Evolutionary conservation across 2,888 invertebrate genomes (phyloP).

Genomic region (Heteromurus nitidus): DNA sequence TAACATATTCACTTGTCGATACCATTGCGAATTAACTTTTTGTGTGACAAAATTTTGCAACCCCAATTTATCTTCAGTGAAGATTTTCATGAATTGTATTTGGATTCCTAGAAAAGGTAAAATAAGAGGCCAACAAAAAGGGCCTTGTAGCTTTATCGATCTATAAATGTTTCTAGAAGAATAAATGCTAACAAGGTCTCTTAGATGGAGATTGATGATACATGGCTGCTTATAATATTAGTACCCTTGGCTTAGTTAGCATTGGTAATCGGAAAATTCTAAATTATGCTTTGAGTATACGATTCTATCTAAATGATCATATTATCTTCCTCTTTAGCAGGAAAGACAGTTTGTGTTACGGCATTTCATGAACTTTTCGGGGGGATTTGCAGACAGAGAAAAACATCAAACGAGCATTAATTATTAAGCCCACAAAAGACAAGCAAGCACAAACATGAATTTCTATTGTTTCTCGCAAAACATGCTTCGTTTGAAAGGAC

Average conservation of each 20-base stretch:
- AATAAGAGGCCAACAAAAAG: too few species aligned
- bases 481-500: background rate
- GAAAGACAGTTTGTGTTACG: constrained; percentile 1
- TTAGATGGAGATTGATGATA: constrained; percentile 44
- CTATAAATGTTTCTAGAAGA: too few species aligned
- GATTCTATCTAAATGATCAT: background rate
- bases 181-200: background rate
- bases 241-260: background rate
- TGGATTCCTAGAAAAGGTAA: too few species aligned
- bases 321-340: background rate
- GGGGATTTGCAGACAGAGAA: constrained; percentile 18
- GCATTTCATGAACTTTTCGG: constrained; percentile 1
- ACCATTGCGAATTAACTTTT: too few species aligned
- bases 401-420: constrained; percentile 50
- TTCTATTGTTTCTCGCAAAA: constrained; percentile 25
- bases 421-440: constrained; percentile 55
- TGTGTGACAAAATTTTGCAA: too few species aligned
- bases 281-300: background rate
- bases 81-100: too few species aligned
- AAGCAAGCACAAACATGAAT: constrained; percentile 21
- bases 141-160: too few species aligned
- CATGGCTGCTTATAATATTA: constrained; percentile 28
- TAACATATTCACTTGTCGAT: too few species aligned
- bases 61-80: too few species aligned
- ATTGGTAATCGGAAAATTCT: background rate